phyloP scores from a whole-genome alignment of 2,797 vertebrate genomes.

The Dendrocincla tyrannina region DNA sequence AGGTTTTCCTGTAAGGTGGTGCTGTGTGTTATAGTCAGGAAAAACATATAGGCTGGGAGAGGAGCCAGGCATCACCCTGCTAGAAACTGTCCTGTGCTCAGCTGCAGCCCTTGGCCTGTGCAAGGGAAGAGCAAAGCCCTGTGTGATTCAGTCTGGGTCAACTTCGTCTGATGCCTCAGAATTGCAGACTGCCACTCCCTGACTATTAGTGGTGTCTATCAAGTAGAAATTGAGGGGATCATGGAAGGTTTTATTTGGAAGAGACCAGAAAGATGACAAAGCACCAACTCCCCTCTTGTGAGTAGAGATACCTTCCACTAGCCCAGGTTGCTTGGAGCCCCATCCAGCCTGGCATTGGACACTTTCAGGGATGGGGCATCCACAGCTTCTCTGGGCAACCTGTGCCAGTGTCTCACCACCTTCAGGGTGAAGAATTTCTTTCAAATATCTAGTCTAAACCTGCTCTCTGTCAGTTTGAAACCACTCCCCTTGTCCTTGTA shows the following conservation, averaged over 20 bases:
- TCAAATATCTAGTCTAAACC: fast-evolving
- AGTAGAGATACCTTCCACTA: background rate
- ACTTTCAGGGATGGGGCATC: background rate
- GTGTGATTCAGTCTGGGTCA: fast-evolving
- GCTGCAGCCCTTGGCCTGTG: background rate
- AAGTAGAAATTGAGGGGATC: background rate
- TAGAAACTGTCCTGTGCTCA: background rate
- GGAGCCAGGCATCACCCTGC: background rate
- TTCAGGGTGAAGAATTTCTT: background rate
- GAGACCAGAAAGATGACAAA: background rate
- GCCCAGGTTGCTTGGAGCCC: fast-evolving
- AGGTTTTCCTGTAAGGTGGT: background rate
- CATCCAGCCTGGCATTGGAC: background rate
- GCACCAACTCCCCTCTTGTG: background rate
- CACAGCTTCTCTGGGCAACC: background rate
- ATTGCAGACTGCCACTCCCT: background rate
- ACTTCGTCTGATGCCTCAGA: background rate
- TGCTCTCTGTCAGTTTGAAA: background rate
- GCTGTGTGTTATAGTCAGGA: background rate
- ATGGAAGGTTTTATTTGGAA: background rate
- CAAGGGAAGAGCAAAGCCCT: background rate
- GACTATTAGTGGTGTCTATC: background rate
- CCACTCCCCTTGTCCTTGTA: background rate
- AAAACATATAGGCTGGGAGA: background rate
- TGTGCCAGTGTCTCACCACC: background rate